Evolutionary conservation across 1,140 invertebrate species (phyloP).

Genomic region (Contarinia nasturtii): DNA sequence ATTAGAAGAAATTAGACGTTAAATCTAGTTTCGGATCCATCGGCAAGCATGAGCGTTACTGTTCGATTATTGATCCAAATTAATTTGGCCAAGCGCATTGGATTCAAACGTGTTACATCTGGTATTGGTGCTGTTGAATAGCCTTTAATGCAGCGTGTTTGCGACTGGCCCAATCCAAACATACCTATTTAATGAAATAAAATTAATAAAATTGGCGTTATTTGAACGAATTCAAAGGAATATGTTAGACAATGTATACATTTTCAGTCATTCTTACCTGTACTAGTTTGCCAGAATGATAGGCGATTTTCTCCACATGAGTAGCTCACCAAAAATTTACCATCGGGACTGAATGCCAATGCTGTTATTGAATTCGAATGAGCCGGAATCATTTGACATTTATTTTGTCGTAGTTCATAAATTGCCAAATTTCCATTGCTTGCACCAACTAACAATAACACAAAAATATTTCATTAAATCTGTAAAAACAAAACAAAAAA

Average conservation of each 20-base stretch:
- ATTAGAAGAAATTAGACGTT: slow-evolving; percentile 42
- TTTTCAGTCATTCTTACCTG: too few species aligned
- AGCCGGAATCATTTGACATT: slow-evolving; percentile 82
- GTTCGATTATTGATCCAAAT: slow-evolving; percentile 84
- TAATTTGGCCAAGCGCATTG: slow-evolving; percentile 67
- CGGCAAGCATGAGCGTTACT: slow-evolving; percentile 81
- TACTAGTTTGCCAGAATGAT: slow-evolving; percentile 92
- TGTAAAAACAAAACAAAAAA: neutral
- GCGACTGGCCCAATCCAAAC: slow-evolving; percentile 79
- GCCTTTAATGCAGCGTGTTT: slow-evolving; percentile 81
- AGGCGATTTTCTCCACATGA: slow-evolving; percentile 88
- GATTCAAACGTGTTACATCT: slow-evolving; percentile 68
- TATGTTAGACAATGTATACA: too few species aligned
- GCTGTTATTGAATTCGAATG: slow-evolving; percentile 79
- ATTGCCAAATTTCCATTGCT: slow-evolving; percentile 81
- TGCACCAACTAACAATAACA: slow-evolving; percentile 50
- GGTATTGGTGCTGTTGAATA: slow-evolving; percentile 82
- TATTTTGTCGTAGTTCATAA: slow-evolving; percentile 85
- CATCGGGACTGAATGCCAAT: slow-evolving; percentile 88
- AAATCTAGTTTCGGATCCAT: slow-evolving; percentile 78
- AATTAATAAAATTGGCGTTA: neutral
- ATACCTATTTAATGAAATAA: slow-evolving; percentile 35
- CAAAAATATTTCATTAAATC: neutral
- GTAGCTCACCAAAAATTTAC: slow-evolving; percentile 92
- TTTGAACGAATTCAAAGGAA: too few species aligned